Evolutionary conservation across 2,113 vertebrate genomes (phyloP).

Genomic region (Spea bombifrons): DNA sequence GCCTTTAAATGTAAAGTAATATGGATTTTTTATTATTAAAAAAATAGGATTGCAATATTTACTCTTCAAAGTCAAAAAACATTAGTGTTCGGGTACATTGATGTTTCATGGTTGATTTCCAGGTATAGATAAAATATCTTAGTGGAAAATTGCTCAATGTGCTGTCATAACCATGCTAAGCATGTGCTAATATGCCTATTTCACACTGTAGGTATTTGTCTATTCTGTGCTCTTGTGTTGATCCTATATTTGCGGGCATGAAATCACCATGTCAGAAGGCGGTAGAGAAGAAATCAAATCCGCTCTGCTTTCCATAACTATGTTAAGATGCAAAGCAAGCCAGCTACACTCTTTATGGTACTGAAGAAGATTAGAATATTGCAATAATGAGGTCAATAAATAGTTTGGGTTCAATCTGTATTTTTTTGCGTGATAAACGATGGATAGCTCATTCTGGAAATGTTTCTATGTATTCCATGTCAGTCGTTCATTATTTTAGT

Average conservation of each 20-base stretch:
- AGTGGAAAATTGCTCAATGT: constrained; percentile 11
- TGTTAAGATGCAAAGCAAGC: neutral
- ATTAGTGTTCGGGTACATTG: neutral
- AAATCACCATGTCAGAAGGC: neutral
- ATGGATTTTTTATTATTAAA: too few species aligned
- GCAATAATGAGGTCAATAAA: too few species aligned
- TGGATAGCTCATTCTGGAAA: too few species aligned
- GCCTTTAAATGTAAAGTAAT: too few species aligned
- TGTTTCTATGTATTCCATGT: too few species aligned
- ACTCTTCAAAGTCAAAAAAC: constrained; percentile 2
- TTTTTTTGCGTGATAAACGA: too few species aligned
- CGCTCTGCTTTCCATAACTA: neutral
- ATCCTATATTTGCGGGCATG: neutral
- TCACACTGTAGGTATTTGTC: constrained; percentile 12
- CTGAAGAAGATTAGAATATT: too few species aligned
- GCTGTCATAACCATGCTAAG: constrained; percentile 5
- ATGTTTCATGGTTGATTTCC: constrained; percentile 1
- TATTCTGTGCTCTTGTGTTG: neutral
- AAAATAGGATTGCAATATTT: constrained; percentile 3
- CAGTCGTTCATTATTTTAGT: too few species aligned
- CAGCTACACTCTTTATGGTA: neutral
- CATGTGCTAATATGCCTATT: constrained; percentile 10
- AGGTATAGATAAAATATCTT: neutral
- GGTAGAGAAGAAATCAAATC: neutral
- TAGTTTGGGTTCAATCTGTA: too few species aligned